Percentiles rank a stretch among this genome's conserved stretches.
These are phyloP conservation scores for Mirounga angustirostris DNA, from an alignment of 2,113 vertebrate genomes.

Conservation along the genomic window DNA sequence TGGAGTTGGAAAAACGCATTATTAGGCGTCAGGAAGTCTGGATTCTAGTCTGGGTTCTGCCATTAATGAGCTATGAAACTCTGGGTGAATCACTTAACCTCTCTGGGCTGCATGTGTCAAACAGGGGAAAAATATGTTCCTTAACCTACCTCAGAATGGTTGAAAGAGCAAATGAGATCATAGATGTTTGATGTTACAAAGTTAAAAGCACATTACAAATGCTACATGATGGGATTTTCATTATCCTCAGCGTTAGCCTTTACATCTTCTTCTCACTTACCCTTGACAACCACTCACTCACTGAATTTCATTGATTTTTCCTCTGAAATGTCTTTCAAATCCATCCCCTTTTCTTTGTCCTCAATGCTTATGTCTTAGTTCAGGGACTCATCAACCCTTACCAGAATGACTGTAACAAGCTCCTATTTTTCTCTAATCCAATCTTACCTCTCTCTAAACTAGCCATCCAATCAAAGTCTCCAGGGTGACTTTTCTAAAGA, in stretches of 20 bases:
- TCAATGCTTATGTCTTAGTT: neutral
- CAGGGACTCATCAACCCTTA: neutral
- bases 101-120: slow-evolving; percentile 72
- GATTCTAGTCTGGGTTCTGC: slow-evolving; percentile 50
- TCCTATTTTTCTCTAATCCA: neutral
- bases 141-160: slow-evolving; percentile 64
- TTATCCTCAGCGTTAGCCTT: slow-evolving; percentile 30
- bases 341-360: neutral
- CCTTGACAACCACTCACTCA: neutral
- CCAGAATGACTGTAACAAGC: neutral
- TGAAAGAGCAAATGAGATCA: slow-evolving; percentile 77
- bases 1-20: neutral
- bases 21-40: slow-evolving; percentile 53
- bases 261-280: slow-evolving; percentile 34
- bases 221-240: neutral
- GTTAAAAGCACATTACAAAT: slow-evolving; percentile 69
- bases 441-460: neutral
- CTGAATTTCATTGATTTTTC: neutral
- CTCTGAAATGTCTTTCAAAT: slow-evolving; percentile 48
- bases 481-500: slow-evolving; percentile 34
- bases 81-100: slow-evolving; percentile 68
- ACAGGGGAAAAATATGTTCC: slow-evolving; percentile 29
- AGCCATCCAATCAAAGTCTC: neutral
- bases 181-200: slow-evolving; percentile 55
- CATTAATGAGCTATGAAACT: slow-evolving; percentile 73